phyloP scores from a whole-genome alignment of 2,113 vertebrate genomes.

The Thunnus thynnus region DNA sequence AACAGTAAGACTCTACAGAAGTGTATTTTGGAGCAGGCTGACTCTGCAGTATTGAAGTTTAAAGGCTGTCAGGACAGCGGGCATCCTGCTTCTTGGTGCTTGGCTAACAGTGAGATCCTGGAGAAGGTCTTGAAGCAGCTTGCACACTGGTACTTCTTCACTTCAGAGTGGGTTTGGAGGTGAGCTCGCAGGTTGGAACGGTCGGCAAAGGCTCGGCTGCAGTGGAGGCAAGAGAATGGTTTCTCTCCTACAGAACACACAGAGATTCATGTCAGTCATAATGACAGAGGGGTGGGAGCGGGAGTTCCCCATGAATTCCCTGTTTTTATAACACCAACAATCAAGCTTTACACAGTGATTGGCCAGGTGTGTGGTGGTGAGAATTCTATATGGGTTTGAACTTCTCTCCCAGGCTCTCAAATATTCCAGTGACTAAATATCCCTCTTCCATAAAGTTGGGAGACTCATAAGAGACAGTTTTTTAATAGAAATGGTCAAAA shows the following conservation, averaged over 20 bases:
- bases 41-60: background rate
- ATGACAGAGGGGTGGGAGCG: background rate
- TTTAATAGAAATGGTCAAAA: too few species aligned
- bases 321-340: too few species aligned
- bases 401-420: too few species aligned
- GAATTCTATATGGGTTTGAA: too few species aligned
- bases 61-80: constrained; percentile 26
- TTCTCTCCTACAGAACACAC: constrained; percentile 52
- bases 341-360: too few species aligned
- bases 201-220: constrained; percentile 59
- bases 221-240: constrained; percentile 56
- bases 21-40: background rate
- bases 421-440: too few species aligned
- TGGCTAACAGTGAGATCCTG: constrained; percentile 59
- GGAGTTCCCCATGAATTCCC: too few species aligned
- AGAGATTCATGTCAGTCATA: background rate
- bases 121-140: constrained; percentile 64
- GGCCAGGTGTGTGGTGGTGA: too few species aligned
- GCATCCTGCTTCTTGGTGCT: constrained; percentile 56
- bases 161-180: constrained; percentile 59
- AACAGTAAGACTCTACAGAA: background rate
- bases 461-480: too few species aligned
- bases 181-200: constrained; percentile 63
- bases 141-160: constrained; percentile 54
- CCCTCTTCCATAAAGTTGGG: too few species aligned